Evolutionary conservation across 2,888 invertebrate genomes (phyloP).

Genomic region (Drosophila rellima): DNA sequence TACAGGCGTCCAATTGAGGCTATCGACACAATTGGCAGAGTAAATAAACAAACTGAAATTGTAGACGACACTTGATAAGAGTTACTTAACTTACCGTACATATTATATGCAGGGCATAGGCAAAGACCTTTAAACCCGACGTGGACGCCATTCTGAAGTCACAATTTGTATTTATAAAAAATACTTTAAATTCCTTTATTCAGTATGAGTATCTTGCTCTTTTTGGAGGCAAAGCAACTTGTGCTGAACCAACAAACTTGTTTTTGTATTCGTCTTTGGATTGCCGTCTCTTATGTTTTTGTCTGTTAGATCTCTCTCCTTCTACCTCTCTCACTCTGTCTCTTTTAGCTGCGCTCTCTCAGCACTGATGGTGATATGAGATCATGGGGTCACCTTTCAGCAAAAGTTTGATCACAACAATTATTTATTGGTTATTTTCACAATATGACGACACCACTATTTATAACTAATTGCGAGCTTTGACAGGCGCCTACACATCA

Average conservation of each 20-base stretch:
- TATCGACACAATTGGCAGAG: constrained; percentile 36
- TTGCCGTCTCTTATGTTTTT: neutral
- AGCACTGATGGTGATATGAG: constrained; percentile 33
- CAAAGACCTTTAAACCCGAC: constrained; percentile 69
- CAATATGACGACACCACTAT: constrained; percentile 23
- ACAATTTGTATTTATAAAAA: constrained; percentile 6
- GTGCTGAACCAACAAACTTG: constrained; percentile 23
- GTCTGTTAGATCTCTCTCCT: neutral
- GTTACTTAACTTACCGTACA: constrained; percentile 73
- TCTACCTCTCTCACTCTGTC: constrained; percentile 7
- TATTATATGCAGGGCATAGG: constrained; percentile 71
- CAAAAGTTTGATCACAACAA: constrained; percentile 9
- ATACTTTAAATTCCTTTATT: constrained; percentile 19
- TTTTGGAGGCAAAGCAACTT: neutral
- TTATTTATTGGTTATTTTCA: constrained; percentile 18
- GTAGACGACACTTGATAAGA: constrained; percentile 20
- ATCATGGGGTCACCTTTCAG: constrained; percentile 33
- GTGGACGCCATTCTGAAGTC: constrained; percentile 72
- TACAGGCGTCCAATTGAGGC: constrained; percentile 21
- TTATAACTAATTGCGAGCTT: constrained; percentile 26
- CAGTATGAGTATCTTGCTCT: neutral
- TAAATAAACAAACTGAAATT: constrained; percentile 21
- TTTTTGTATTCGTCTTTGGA: constrained; percentile 19
- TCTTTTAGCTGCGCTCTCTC: constrained; percentile 7
- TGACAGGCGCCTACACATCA: neutral